These are phyloP conservation scores for Pseudomyrmex pallidus DNA, from an alignment of 1,140 invertebrate species.

Conservation along the genomic window DNA sequence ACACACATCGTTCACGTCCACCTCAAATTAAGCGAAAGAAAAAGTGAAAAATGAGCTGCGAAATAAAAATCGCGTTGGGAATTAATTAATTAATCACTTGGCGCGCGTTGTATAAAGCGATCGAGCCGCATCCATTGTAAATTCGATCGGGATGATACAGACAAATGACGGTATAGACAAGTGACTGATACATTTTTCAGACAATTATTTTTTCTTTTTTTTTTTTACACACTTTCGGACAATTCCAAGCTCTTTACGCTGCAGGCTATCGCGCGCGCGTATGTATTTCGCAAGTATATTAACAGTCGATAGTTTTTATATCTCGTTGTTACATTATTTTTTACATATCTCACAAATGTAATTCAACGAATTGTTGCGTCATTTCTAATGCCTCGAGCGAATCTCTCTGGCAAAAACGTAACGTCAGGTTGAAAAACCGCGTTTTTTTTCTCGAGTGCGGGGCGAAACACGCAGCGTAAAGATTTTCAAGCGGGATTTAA, in stretches of 20 bases:
- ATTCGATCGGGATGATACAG: slow-evolving; percentile 3
- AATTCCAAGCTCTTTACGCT: slow-evolving; percentile 1
- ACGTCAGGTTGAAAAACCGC: slow-evolving; percentile 22
- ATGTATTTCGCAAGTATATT: no score
- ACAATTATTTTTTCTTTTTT: neutral
- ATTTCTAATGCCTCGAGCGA: slow-evolving; percentile 13
- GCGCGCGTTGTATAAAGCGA: slow-evolving; percentile 17
- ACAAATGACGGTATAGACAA: neutral
- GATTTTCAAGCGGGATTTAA: slow-evolving; percentile 40
- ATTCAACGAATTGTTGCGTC: slow-evolving; percentile 7
- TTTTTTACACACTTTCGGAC: neutral
- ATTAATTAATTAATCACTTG: slow-evolving; percentile 48
- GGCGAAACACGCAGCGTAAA: slow-evolving; percentile 20
- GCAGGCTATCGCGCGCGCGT: neutral
- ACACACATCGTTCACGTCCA: slow-evolving; percentile 6
- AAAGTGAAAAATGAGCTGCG: slow-evolving; percentile 38
- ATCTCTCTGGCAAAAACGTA: neutral
- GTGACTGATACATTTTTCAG: slow-evolving; percentile 9
- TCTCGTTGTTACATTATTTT: no score
- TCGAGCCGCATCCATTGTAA: slow-evolving; percentile 12
- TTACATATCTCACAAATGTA: no score
- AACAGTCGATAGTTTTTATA: no score
- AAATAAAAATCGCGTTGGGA: slow-evolving; percentile 41
- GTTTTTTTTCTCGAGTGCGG: neutral
- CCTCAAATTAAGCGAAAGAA: slow-evolving; percentile 17